These are phyloP conservation scores for Lepisosteus oculatus DNA, from an alignment of 2,113 vertebrate species.

Conservation along the genomic window DNA sequence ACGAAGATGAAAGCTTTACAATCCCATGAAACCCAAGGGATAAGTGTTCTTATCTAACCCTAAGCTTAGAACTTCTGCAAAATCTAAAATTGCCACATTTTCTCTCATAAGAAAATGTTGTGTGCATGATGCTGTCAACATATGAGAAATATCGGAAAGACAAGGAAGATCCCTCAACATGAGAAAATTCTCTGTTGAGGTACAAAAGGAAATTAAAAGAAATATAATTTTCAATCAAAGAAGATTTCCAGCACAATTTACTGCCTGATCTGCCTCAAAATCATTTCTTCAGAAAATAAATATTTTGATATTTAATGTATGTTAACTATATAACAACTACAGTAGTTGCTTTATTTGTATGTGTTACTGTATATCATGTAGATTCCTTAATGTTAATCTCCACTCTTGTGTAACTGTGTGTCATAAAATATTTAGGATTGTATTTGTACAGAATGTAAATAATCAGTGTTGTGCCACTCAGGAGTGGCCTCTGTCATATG, in stretches of 20 bases:
- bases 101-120: background rate
- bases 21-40: background rate
- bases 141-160: background rate
- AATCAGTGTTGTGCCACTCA: no score
- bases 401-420: no score
- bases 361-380: no score
- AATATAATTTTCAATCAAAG: background rate
- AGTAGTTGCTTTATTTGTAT: no score
- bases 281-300: background rate
- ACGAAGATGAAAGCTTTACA: conserved; percentile 15
- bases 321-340: no score
- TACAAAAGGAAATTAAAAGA: no score
- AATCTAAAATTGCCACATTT: background rate
- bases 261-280: conserved; percentile 7
- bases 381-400: no score
- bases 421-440: no score
- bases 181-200: background rate
- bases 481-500: no score
- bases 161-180: background rate
- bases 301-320: no score
- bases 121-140: background rate
- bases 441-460: no score
- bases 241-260: background rate
- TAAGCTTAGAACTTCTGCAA: conserved; percentile 9
- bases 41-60: conserved; percentile 16